Evolutionary conservation across 2,888 invertebrate genomes (phyloP), one percentile per base, ranked within the genome.

Genomic region (Anticlea derivata): DNA sequence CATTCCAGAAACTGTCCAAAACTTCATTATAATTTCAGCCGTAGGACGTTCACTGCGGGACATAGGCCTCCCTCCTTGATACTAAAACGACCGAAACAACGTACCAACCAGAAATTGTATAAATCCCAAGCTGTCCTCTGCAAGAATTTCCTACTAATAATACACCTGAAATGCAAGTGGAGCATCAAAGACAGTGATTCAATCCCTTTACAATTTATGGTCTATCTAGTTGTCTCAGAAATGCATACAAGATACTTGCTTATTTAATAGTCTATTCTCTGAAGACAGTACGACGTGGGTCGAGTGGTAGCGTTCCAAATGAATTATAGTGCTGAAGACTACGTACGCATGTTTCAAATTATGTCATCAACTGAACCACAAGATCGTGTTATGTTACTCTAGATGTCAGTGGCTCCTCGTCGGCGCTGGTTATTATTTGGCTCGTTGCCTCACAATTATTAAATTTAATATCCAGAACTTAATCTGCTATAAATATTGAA

Each of bases 341-440:
- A 56, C 72, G 68, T 75, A 74, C 78, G 75, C 76, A 77, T 74
- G 75, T 76, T 71, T 76, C 73, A 78, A 80, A 85, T 85, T 80
- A 82, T 86, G 78, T 86, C 86, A 79, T 84, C 85, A 78, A 60
- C 73, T 68, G 67, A 58, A 13, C 73, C 70, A 69, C 70, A 63
- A 73, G 75, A 75, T 77, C 76, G 73, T 80, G 82, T 80, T 75
- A 67, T 76, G 78, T 73, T 78, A 70, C 74, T 73, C 61, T 70
- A 82, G 81, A 85, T 80, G 80, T 81, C 83, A 80, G 58, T 71
- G 72, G 66, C 70, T 77, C 61, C 63, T 67, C 73, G 73, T 78
- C 77, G 60, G 55, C 65, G 55, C 66, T 74, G 70, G 78, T 82
- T 81, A 84, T 78, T 75, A 77, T 80, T 86, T 86, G 88, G 87